Evolutionary conservation across 2,113 vertebrate species (phyloP), one percentile per base, ranked within the genome.

Genomic region (Paratilapia polleni): DNA sequence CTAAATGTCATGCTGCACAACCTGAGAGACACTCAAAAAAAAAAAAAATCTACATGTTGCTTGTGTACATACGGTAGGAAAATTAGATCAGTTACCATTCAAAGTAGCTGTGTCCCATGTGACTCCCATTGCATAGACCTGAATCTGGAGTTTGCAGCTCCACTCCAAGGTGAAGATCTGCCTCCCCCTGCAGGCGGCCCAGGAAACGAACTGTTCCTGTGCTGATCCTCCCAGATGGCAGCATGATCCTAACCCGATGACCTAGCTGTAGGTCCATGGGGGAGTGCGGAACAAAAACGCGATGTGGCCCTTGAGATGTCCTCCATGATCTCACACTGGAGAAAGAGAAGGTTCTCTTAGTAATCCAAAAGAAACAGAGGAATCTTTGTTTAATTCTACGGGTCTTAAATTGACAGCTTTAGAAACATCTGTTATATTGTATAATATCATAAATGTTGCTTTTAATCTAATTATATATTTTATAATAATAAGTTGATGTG

Each of bases 231-330:
- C 96, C 95, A 5, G 93, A 95, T 1, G 94, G 95, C 66, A 96
- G 88, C 92, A 96, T 91, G 81, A 96, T 83, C 80, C 95, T 93
- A 10, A 96, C 96, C 76, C 84, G 89, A 85, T 96, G 95, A 47
- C 96, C 96, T 43, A 94, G 76, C 64, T 95, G 93, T 84, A 97
- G 83, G 85, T 97, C 96, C 89, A 95, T 76, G 9, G 95, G 94
- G 19, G 95, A 96, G 83, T 96, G 94, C 2, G 96, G 95, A 9
- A 95, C 94, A 84, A 96, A 96, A n/a, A 85, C 96, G 38, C 95
- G 87, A 57, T 91, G 89, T 54, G 85, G 93, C 2, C 86, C 87
- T 4, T 15, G 56, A 11, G 63, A 83, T 2, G 78, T 85, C 58
- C 81, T 91, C 86, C 93, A 91, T 31, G 91, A 94, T 17, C 81